phyloP scores from a whole-genome alignment of 2,113 vertebrate species.

The Leptocoma aspasia region DNA sequence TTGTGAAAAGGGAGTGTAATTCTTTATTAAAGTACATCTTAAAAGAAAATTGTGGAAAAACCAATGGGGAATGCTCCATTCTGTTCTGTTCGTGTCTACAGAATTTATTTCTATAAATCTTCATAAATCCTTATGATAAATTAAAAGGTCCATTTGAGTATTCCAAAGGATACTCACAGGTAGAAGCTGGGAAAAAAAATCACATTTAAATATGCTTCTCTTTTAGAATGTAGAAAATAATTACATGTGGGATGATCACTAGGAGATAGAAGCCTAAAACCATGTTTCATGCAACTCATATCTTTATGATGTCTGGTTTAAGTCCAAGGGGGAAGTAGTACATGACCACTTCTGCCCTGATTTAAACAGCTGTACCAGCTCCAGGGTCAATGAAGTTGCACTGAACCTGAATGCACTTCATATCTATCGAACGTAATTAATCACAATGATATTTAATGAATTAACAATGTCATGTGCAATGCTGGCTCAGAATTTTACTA shows the following conservation, averaged over 20 bases:
- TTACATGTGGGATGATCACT: background rate
- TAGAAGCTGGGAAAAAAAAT: background rate
- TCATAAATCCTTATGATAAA: background rate
- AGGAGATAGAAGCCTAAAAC: background rate
- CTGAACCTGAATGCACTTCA: background rate
- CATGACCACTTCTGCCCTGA: background rate
- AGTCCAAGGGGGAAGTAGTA: background rate
- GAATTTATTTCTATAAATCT: conserved; percentile 10
- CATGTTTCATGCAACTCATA: background rate
- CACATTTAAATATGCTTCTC: background rate
- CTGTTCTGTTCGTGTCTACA: background rate
- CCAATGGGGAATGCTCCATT: background rate
- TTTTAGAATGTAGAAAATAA: background rate
- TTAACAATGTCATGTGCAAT: background rate
- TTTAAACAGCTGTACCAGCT: conserved; percentile 19
- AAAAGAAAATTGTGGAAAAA: conserved; percentile 11
- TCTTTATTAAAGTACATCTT: background rate
- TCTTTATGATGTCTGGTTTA: conserved; percentile 1
- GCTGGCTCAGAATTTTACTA: conserved; percentile 17
- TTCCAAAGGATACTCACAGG: background rate
- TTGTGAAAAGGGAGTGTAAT: background rate
- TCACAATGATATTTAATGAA: conserved; percentile 12
- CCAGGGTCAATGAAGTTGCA: background rate
- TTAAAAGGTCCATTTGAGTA: background rate
- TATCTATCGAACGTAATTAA: background rate